Percentiles rank a stretch among this genome's conserved stretches.
Evolutionary conservation across 2,888 invertebrate genomes (phyloP).

Genomic region (Ischnus inquisitorius): DNA sequence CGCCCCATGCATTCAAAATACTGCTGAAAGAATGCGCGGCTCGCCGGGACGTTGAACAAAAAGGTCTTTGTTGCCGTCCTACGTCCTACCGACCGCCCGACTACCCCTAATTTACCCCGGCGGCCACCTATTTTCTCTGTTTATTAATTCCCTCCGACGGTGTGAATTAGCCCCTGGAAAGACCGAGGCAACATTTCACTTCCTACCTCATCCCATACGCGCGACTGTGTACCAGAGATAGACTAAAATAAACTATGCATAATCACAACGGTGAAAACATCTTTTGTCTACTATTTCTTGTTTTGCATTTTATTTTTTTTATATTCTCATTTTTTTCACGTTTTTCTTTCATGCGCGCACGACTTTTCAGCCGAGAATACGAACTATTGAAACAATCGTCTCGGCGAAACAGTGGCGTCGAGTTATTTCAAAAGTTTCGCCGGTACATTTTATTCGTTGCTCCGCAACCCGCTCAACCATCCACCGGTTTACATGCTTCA

Average conservation of each 20-base stretch:
- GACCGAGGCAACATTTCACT: slow-evolving; percentile 50
- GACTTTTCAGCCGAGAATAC: slow-evolving; percentile 51
- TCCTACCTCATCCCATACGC: not conserved
- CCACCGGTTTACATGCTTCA: slow-evolving; percentile 58
- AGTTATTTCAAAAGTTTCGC: slow-evolving; percentile 39
- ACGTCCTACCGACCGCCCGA: slow-evolving; percentile 53
- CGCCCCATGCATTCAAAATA: slow-evolving; percentile 77
- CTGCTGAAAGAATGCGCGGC: slow-evolving; percentile 74
- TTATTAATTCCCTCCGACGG: slow-evolving; percentile 59
- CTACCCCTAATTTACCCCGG: slow-evolving; percentile 62
- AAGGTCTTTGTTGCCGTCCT: slow-evolving; percentile 72
- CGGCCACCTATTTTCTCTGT: slow-evolving; percentile 60
- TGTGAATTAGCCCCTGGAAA: slow-evolving; percentile 48
- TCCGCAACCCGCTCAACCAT: not conserved
- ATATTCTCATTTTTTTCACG: not conserved
- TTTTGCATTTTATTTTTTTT: no score
- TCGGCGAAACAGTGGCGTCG: slow-evolving; percentile 24
- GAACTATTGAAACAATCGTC: slow-evolving; percentile 52
- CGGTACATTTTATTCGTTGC: slow-evolving; percentile 48
- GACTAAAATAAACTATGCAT: slow-evolving; percentile 50
- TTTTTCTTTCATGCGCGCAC: slow-evolving; percentile 48
- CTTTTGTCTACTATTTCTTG: slow-evolving; percentile 38
- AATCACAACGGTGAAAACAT: slow-evolving; percentile 42
- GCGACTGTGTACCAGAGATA: slow-evolving; percentile 16
- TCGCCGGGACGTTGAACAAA: slow-evolving; percentile 72